phyloP scores from a whole-genome alignment of 2,888 invertebrate species.

The Parthenolecanium corni region DNA sequence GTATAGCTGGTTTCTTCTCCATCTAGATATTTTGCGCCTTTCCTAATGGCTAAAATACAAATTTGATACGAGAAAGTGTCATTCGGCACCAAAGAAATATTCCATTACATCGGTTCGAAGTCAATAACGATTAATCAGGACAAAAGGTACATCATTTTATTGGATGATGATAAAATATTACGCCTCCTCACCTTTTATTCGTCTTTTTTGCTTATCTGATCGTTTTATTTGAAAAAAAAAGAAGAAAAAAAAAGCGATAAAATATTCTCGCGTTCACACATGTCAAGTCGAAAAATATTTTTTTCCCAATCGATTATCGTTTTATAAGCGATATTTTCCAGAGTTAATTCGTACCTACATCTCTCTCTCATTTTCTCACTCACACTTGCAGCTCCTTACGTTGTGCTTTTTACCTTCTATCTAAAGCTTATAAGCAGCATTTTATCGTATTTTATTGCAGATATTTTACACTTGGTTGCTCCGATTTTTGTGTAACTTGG shows the following conservation, averaged over 20 bases:
- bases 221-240: background rate
- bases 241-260: slow-evolving; percentile 19
- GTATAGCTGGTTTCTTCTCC: no score
- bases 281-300: slow-evolving; percentile 10
- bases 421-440: background rate
- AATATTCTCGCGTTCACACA: slow-evolving; percentile 19
- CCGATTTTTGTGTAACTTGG: slow-evolving; percentile 8
- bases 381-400: no score
- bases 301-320: slow-evolving; percentile 4
- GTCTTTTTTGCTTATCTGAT: background rate
- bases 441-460: background rate
- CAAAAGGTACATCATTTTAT: background rate
- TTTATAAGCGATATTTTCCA: background rate
- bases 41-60: no score
- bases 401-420: no score
- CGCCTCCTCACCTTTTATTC: background rate
- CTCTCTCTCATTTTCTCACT: no score
- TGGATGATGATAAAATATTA: slow-evolving; percentile 11
- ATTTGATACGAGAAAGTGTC: no score
- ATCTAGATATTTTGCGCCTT: no score
- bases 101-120: background rate
- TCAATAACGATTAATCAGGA: slow-evolving; percentile 19
- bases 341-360: no score
- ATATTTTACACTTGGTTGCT: slow-evolving; percentile 15
- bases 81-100: no score